Percentiles rank a stretch among this genome's conserved stretches.
Evolutionary conservation across 2,113 vertebrate species (phyloP).

Genomic region (Emydura subglobosa): DNA sequence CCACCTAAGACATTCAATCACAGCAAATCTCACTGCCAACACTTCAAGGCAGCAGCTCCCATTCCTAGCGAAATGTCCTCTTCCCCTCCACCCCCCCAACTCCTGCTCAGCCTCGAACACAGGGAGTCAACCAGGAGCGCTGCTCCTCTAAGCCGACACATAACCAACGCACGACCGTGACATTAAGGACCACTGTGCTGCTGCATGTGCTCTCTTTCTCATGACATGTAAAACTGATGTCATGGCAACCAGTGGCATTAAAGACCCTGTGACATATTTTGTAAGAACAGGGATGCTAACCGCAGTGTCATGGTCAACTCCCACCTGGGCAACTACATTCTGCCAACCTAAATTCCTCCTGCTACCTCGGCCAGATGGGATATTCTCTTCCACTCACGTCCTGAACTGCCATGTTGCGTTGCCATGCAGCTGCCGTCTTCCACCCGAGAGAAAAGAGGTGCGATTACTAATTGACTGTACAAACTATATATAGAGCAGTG

Average conservation of each 20-base stretch:
- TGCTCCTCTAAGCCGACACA: background rate
- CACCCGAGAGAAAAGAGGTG: background rate
- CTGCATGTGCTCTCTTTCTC: background rate
- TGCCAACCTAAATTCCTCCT: background rate
- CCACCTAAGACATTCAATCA: background rate
- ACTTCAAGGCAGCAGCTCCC: background rate
- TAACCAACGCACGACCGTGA: background rate
- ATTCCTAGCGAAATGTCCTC: background rate
- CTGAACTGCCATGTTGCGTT: accelerated
- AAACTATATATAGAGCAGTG: background rate
- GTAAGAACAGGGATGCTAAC: background rate
- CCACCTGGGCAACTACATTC: background rate
- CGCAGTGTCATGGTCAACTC: background rate
- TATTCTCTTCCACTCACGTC: background rate
- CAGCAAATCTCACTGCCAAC: background rate
- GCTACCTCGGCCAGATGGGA: background rate
- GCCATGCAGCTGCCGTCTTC: background rate
- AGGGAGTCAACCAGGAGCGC: background rate
- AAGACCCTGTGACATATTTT: background rate
- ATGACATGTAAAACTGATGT: background rate
- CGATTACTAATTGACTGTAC: background rate
- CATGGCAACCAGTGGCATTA: accelerated
- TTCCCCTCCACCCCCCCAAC: too few species aligned
- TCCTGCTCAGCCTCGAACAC: background rate
- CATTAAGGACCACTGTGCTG: background rate